Evolutionary conservation across 2,113 vertebrate species (phyloP), one percentile per base, ranked within the genome.

Genomic region (Peromyscus polionotus): DNA sequence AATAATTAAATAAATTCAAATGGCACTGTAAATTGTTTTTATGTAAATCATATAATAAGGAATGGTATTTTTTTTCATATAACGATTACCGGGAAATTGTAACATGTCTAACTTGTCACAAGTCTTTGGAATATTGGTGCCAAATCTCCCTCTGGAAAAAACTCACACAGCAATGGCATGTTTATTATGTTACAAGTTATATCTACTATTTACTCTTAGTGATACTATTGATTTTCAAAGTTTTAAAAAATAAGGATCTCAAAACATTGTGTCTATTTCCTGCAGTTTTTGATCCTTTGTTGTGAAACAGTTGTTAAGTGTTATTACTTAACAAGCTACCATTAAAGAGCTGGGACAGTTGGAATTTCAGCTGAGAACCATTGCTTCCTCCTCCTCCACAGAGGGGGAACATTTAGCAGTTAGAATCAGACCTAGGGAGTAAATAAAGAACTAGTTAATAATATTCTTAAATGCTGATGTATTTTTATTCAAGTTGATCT

Each of bases 1-100:
- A 97, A 97, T 97, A 96, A 97, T 95, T 97, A 95, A 96, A 93
- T 96, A 97, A 97, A 95, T 90, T 67, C 72, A 97, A 97, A 77
- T 63, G 48, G 57, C 81, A 48, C n/a, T 91, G 31, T 93, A 94
- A 97, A 97, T 94, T 96, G 39, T 97, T 97, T 96, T 97, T 93
- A 97, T 98, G 94, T 94, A 97, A 96, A 94, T 96, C 26, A 91
- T 75, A 91, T 90, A 93, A 95, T 75, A 97, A 86, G 0, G 8
- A 86, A 90, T 72, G 14, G 2, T 68, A 81, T 93, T 94, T 97
- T 86, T 48, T 96, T 97, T 95, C 73, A 90, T 87, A 80, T 93
- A 89, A 63, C 89, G 77, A 97, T 97, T 98, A 95, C 36, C 19
- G 80, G 68, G 67, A 93, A 97, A 97, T 95, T 92, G 67, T 84